Conservation (phyloP, 2,888 invertebrate genomes). For the Beris morrisii region DNA sequence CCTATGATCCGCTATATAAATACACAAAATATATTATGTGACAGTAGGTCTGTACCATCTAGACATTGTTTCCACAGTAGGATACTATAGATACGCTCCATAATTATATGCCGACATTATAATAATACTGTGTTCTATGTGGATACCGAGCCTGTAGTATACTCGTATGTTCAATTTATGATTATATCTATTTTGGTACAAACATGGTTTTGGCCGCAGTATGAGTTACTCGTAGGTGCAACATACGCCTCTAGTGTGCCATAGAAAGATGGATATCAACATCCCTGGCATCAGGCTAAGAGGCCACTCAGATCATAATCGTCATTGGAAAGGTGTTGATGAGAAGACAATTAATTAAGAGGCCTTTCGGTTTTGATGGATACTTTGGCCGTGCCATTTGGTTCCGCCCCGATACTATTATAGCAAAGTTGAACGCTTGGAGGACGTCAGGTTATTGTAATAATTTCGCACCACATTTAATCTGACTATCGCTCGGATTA, state of each 20-base stretch:
- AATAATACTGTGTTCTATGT: constrained; percentile 32
- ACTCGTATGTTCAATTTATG: constrained; percentile 34
- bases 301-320: constrained; percentile 33
- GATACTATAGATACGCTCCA: constrained; percentile 18
- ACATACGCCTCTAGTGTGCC: constrained; percentile 2
- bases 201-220: constrained; percentile 33
- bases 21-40: constrained; percentile 27
- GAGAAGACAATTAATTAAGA: constrained; percentile 37
- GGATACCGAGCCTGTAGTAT: constrained; percentile 1
- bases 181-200: constrained; percentile 34
- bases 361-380: constrained; percentile 32
- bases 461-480: constrained; percentile 5
- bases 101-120: constrained; percentile 38
- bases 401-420: constrained; percentile 33
- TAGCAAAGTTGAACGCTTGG: too few relatives aligned
- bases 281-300: constrained; percentile 23
- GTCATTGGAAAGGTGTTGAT: constrained; percentile 38
- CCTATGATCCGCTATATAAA: constrained; percentile 18
- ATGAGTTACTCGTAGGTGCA: constrained; percentile 15
- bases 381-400: constrained; percentile 25
- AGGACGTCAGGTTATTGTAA: background rate
- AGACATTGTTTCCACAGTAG: constrained; percentile 29
- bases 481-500: constrained; percentile 27
- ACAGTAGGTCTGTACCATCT: constrained; percentile 22
- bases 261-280: background rate